phyloP scores from a whole-genome alignment of 2,888 invertebrate species.

The Sarcophaga carnaria region DNA sequence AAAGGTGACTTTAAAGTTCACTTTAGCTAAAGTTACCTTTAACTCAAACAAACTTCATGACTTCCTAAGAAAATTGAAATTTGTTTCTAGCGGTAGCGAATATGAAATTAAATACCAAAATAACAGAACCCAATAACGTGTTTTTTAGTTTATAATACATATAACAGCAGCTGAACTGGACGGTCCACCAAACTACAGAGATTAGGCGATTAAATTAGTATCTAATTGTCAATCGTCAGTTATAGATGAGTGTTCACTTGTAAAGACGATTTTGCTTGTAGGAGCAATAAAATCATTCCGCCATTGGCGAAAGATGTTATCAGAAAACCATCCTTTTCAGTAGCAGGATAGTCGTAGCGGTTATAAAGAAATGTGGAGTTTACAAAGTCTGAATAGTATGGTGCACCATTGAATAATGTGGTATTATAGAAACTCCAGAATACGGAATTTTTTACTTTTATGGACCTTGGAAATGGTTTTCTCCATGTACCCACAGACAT shows the following conservation, averaged over 20 bases:
- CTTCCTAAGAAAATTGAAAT: conserved; percentile 27
- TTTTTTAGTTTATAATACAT: conserved; percentile 7
- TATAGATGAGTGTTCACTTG: conserved; percentile 30
- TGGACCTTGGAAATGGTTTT: conserved; percentile 57
- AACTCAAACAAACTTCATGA: not conserved
- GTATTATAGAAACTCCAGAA: conserved; percentile 41
- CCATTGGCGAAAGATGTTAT: conserved; percentile 46
- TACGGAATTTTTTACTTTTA: conserved; percentile 40
- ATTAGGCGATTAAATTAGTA: not conserved
- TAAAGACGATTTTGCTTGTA: conserved; percentile 50
- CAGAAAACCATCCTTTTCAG: conserved; percentile 64
- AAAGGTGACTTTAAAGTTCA: too few species aligned
- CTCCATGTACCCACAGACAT: conserved; percentile 56
- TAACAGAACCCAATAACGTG: not conserved
- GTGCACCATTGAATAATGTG: conserved; percentile 59
- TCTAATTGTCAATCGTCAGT: conserved; percentile 16
- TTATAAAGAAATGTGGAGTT: conserved; percentile 71
- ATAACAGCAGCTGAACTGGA: not conserved
- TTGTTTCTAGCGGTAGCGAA: not conserved
- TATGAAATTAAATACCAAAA: conserved; percentile 14
- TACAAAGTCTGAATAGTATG: conserved; percentile 70
- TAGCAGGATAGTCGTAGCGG: conserved; percentile 72
- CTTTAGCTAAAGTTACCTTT: too few species aligned
- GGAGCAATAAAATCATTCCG: too few species aligned
- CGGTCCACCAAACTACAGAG: conserved; percentile 2